A percentile compares a stretch with the other conserved stretches of the same genome.
These are phyloP conservation scores for Brachyistius frenatus DNA, from an alignment of 2,113 vertebrate genomes.

Conservation along the genomic window DNA sequence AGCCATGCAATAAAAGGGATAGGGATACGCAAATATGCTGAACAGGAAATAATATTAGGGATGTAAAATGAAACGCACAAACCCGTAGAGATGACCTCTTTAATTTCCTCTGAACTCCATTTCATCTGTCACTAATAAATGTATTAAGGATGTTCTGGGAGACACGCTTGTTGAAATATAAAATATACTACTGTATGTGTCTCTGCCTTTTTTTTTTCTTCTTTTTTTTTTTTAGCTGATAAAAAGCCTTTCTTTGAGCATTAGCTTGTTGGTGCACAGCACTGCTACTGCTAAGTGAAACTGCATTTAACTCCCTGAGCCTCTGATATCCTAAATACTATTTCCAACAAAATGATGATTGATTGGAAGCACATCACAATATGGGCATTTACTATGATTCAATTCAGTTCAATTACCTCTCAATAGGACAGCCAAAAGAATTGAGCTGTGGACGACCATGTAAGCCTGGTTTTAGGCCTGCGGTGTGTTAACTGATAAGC, in stretches of 20 bases:
- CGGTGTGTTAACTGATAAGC: constrained; percentile 75
- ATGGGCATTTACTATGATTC: constrained; percentile 37
- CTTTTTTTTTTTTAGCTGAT: constrained; percentile 38
- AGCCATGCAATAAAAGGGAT: constrained; percentile 69
- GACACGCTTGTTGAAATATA: constrained; percentile 32
- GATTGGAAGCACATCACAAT: constrained; percentile 16
- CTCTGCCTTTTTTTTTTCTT: constrained; percentile 31
- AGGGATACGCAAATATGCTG: constrained; percentile 64
- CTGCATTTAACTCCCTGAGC: constrained; percentile 30
- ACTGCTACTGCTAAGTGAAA: constrained; percentile 7
- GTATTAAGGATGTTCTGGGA: constrained; percentile 23
- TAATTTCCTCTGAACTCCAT: constrained; percentile 58
- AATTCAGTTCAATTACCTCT: constrained; percentile 40
- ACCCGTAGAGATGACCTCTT: constrained; percentile 62
- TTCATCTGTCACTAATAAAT: constrained; percentile 52
- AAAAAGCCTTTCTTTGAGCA: constrained; percentile 34
- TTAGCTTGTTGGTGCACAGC: constrained; percentile 21
- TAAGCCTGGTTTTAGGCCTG: constrained; percentile 66
- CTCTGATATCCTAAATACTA: constrained; percentile 5
- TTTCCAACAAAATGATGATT: constrained; percentile 24
- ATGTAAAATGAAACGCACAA: constrained; percentile 62
- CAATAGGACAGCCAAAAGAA: constrained; percentile 34
- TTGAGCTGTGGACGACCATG: constrained; percentile 36
- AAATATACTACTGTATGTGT: not conserved
- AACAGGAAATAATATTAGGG: constrained; percentile 67